phyloP scores from a whole-genome alignment of 2,888 invertebrate genomes.

The Alitta virens region DNA sequence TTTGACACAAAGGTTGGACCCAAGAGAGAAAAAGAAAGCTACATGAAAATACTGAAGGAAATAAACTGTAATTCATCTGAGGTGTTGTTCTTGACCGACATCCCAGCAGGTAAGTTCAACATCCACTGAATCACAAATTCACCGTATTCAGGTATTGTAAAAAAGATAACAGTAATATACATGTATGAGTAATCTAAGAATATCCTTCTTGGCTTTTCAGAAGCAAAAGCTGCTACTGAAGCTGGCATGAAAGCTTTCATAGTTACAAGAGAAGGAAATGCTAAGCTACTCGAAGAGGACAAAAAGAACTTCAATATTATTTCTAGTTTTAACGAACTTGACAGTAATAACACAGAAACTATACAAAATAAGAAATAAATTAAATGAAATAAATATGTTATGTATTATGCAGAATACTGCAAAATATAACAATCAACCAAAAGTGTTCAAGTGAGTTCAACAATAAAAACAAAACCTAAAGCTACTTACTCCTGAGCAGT shows the following conservation, averaged over 20 bases:
- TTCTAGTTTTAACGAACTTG: slow-evolving; percentile 43
- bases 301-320: slow-evolving; percentile 44
- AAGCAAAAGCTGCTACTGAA: slow-evolving; percentile 77
- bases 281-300: slow-evolving; percentile 65
- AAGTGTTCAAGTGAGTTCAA: too few species aligned
- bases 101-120: slow-evolving; percentile 68
- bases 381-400: too few species aligned
- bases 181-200: slow-evolving; percentile 11
- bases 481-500: too few species aligned
- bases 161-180: too few species aligned
- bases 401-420: too few species aligned
- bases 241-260: slow-evolving; percentile 72
- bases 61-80: slow-evolving; percentile 67
- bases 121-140: too few species aligned
- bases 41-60: slow-evolving; percentile 71
- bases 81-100: slow-evolving; percentile 83
- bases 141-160: too few species aligned
- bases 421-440: too few species aligned
- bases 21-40: slow-evolving; percentile 77
- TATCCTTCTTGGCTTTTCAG: slow-evolving; percentile 59
- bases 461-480: too few species aligned
- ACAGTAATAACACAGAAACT: background rate
- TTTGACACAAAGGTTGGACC: slow-evolving; percentile 84
- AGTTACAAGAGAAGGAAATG: slow-evolving; percentile 78
- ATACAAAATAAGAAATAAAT: too few species aligned